Evolutionary conservation across 2,888 invertebrate genomes (phyloP), one percentile per base, ranked within the genome.

Genomic region (Criorhina ranunculi): DNA sequence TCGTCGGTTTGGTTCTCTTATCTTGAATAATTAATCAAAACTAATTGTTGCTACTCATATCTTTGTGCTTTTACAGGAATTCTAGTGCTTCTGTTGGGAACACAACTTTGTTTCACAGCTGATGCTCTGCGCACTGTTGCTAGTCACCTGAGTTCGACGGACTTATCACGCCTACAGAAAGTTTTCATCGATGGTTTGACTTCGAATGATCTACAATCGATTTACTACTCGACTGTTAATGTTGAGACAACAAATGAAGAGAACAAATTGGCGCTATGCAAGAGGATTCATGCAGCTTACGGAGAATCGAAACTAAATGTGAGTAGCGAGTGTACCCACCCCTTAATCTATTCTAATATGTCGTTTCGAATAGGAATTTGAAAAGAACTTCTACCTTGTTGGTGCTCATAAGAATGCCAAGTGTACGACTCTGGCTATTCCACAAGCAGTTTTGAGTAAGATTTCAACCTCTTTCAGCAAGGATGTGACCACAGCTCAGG

Each of bases 181-280:
- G 91, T 92, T 1, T 92, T 91, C 78, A 86, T 86, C n/a, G 90
- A 91, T 75, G 93, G 93, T 37, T 87, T 93, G 5, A 92, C 92
- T 80, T 93, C 93, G 72, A 93, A 93, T 87, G 96, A 96, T 90
- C 89, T 96, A 53, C 92, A 94, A 69, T 92, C 94, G 4, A 91
- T 96, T 33, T 96, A 96, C 90, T 95, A 96, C 92, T 95, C 96
- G 2, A 93, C 95, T 0, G 93, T 95, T 69, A 98, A 97, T 55
- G 93, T 95, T 72, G 94, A 94, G 87, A 92, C 95, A 53, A 92
- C 96, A 1, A 95, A 94, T 88, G 93, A 94, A 87, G 91, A 93
- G 42, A 92, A 93, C 89, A 89, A 90, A 92, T 55, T 93, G 91
- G 78, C 89, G 87, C 86, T 94, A 89, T 93, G 95, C 92, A 91